Conservation (phyloP, 2,797 vertebrate species). For the Sebastes matsubarae region DNA sequence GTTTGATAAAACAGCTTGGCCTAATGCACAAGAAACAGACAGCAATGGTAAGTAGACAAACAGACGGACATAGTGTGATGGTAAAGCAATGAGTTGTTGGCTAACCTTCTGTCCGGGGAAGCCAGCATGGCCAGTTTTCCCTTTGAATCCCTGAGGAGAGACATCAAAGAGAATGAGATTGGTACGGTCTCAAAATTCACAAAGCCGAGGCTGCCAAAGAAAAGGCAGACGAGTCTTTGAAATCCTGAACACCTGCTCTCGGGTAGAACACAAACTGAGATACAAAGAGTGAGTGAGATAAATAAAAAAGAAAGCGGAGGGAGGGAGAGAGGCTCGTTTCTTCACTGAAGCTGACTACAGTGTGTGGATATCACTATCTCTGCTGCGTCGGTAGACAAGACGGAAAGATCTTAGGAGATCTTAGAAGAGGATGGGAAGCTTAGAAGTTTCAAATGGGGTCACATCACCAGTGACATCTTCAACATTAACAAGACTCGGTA, state of each 20-base stretch:
- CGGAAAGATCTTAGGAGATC: slow-evolving; percentile 21
- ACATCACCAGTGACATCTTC: slow-evolving; percentile 7
- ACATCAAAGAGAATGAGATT: slow-evolving; percentile 67
- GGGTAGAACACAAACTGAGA: slow-evolving; percentile 59
- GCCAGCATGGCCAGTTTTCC: slow-evolving; percentile 91
- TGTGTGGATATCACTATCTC: slow-evolving; percentile 12
- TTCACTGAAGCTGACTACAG: slow-evolving; percentile 14
- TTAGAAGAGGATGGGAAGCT: background rate
- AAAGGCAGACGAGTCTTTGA: slow-evolving; percentile 65
- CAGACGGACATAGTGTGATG: slow-evolving; percentile 4
- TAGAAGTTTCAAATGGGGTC: slow-evolving; percentile 30
- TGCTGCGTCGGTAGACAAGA: background rate
- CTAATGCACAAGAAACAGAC: background rate
- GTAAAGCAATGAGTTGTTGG: slow-evolving; percentile 29
- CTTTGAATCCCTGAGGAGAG: slow-evolving; percentile 92
- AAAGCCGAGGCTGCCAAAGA: slow-evolving; percentile 60
- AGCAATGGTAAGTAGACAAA: background rate
- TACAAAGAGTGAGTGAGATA: slow-evolving; percentile 10
- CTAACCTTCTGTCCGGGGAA: slow-evolving; percentile 93
- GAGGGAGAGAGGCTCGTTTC: slow-evolving; percentile 7
- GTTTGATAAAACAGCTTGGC: slow-evolving; percentile 18
- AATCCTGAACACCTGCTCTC: slow-evolving; percentile 70
- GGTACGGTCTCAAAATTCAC: slow-evolving; percentile 63
- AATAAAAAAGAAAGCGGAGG: background rate
- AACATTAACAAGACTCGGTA: slow-evolving; percentile 13